phyloP scores from a whole-genome alignment of 2,888 invertebrate genomes.

The Melanargia galathea region DNA sequence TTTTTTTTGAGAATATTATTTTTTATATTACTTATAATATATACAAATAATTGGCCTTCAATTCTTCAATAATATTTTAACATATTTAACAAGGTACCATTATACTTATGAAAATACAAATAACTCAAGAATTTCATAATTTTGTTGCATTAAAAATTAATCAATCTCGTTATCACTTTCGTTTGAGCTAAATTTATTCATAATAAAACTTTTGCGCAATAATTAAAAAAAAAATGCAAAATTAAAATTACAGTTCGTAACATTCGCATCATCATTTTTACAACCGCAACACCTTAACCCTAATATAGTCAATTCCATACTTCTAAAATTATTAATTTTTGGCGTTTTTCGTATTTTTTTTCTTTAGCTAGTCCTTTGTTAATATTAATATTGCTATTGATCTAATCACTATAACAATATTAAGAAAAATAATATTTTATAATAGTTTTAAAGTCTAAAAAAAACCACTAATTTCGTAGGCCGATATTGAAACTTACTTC shows the following conservation, averaged over 20 bases:
- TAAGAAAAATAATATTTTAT: constrained; percentile 5
- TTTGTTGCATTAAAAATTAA: not conserved
- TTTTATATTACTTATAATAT: not conserved
- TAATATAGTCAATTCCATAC: constrained; percentile 31
- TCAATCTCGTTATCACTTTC: not conserved
- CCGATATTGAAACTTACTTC: constrained; percentile 40
- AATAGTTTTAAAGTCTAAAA: constrained; percentile 20
- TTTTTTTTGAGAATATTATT: not conserved
- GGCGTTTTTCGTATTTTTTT: constrained; percentile 10
- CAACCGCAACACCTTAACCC: not conserved
- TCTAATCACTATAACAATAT: constrained; percentile 16
- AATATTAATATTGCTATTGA: constrained; percentile 6
- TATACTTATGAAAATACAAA: too few relatives aligned
- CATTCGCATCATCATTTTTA: not conserved
- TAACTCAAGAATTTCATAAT: not conserved
- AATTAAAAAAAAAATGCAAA: not conserved
- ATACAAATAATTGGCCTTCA: too few relatives aligned
- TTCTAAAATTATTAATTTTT: constrained; percentile 20
- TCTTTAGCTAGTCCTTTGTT: not conserved
- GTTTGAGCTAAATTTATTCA: not conserved
- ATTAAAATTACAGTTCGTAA: not conserved
- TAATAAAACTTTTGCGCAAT: not conserved
- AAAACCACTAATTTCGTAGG: constrained; percentile 38
- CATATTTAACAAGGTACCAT: too few relatives aligned
- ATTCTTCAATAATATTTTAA: too few relatives aligned